Base-by-base conservation (phyloP, 2,113 vertebrate species). In the Anhinga anhinga region DNA sequence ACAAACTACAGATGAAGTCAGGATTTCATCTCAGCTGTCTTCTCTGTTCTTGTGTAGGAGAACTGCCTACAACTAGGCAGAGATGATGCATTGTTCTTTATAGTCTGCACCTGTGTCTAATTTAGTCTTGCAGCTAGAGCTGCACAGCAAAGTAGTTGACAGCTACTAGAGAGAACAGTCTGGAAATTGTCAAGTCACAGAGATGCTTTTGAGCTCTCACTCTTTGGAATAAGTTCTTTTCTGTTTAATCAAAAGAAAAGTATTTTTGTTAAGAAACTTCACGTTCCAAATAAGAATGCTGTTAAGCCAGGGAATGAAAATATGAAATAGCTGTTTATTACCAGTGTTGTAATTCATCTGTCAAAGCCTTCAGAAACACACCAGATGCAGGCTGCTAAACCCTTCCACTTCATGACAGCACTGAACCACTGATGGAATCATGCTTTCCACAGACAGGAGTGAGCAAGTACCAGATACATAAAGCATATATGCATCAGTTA, bases 301-400 rank as follows among this genome's bases (percentile, higher is more conserved):
- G 89, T 92, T 95, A 89, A 92, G 69, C 27, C 52, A 84, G 69
- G 58, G 82, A 95, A 93, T 23, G 53, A 93, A 96, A 95, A 84
- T 91, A 87, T 8, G 49, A 91, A 96, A 93, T 91, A 17, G 32
- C 71, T 93, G 66, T 91, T 97, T 93, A 93, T 88, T 94, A 95
- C 86, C 23, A 61, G n/a, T 62, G 73, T 85, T 86, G 86, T 86
- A 97, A 87, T 93, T 95, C 74, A 93, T 85, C 93, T 82, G 73
- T 36, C 56, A 89, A 95, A 97, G 59, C 42, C 84, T 73, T 80
- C 74, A 63, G 81, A 95, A 94, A 79, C 77, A 80, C 71, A 86
- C 71, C 90, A 96, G 85, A 94, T 95, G 92, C 82, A 96, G 79
- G 26, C 58, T 94, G 89, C 78, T 95, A 94, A 94, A 95, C 80